Evolutionary conservation across 2,797 vertebrate species (phyloP).

Genomic region (Tenualosa ilisha): DNA sequence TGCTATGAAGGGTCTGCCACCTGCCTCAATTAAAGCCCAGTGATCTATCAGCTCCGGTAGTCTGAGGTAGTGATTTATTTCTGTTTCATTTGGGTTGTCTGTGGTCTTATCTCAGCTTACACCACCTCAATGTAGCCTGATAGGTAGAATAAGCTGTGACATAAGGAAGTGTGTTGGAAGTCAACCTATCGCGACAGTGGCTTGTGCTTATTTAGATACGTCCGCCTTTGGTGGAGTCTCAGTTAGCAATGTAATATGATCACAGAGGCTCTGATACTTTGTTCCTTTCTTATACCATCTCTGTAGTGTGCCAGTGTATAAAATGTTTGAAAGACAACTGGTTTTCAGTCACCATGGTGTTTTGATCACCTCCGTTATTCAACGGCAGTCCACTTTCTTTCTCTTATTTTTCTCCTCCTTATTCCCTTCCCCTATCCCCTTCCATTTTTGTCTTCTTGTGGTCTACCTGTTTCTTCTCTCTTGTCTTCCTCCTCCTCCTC

Average conservation of each 20-base stretch:
- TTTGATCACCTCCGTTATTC: background rate
- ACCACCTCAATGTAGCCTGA: background rate
- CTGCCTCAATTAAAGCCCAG: background rate
- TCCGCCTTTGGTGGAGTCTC: background rate
- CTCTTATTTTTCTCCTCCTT: background rate
- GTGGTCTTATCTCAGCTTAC: background rate
- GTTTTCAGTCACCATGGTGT: background rate
- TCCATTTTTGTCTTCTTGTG: slow-evolving; percentile 14
- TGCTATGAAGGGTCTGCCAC: background rate
- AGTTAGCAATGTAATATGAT: background rate
- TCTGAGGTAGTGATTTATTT: background rate
- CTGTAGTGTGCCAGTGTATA: background rate
- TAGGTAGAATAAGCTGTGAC: background rate
- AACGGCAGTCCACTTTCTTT: background rate
- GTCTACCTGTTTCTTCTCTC: background rate
- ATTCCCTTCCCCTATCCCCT: background rate
- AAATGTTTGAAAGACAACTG: background rate
- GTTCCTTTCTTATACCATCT: background rate
- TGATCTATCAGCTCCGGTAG: background rate
- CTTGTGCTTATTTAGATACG: background rate
- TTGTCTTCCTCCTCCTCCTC: background rate
- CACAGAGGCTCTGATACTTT: background rate
- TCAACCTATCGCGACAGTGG: background rate
- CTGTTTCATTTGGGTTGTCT: background rate
- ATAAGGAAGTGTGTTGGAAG: background rate